phyloP scores from a whole-genome alignment of 2,888 invertebrate species.

The Drosophila nr. perissopoda region DNA sequence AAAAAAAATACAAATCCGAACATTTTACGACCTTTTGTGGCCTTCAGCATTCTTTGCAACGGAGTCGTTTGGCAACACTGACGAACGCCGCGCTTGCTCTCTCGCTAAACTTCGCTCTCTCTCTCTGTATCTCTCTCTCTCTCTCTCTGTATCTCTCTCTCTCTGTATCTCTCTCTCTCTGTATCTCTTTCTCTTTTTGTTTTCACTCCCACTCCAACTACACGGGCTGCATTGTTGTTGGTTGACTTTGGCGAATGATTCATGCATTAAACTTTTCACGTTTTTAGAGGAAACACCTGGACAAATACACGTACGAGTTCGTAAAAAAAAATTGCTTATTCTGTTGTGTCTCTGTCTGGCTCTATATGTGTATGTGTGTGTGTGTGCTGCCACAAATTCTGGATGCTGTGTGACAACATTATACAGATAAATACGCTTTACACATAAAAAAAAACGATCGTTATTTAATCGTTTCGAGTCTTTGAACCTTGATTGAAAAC shows the following conservation, averaged over 20 bases:
- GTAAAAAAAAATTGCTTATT: conserved; percentile 28
- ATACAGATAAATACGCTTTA: conserved; percentile 22
- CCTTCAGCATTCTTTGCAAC: conserved; percentile 69
- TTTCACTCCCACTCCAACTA: conserved; percentile 33
- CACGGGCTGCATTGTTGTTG: conserved; percentile 13
- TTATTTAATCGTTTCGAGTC: conserved; percentile 12
- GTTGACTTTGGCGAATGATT: conserved; percentile 51
- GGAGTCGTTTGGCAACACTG: conserved; percentile 53
- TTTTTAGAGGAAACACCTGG: conserved; percentile 73
- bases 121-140: too few species aligned
- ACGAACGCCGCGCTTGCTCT: conserved; percentile 22
- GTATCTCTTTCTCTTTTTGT: neutral
- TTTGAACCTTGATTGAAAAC: conserved; percentile 20
- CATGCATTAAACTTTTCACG: conserved; percentile 58
- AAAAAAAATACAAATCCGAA: conserved; percentile 32
- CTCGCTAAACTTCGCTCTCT: neutral
- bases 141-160: too few species aligned
- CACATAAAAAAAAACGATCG: neutral
- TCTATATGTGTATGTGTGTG: neutral
- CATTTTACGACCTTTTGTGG: conserved; percentile 69
- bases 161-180: conserved; percentile 2
- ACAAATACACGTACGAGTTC: conserved; percentile 55
- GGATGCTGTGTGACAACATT: conserved; percentile 46
- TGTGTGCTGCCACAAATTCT: conserved; percentile 29
- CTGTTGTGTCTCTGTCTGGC: conserved; percentile 5